Conservation (phyloP, 2,888 invertebrate species). For the Pyrgus malvae region DNA sequence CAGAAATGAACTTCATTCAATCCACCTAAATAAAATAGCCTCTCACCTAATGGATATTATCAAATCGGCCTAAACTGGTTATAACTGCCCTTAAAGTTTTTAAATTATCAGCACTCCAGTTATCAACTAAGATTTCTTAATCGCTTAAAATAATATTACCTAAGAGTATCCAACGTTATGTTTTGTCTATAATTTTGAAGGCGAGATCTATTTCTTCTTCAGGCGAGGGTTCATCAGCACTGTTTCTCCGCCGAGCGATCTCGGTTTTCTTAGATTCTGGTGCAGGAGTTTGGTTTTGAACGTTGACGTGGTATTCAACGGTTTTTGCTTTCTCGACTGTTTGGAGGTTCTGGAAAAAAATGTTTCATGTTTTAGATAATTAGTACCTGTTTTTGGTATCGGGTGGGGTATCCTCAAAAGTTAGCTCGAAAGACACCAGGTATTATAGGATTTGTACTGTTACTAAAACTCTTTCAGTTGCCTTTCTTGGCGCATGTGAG, state of each 20-base stretch:
- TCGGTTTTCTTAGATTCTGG: slow-evolving; percentile 26
- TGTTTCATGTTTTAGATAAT: too few species aligned
- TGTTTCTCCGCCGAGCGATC: slow-evolving; percentile 33
- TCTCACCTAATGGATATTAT: too few species aligned
- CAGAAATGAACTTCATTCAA: too few species aligned
- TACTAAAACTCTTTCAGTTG: too few species aligned
- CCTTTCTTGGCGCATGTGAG: too few species aligned
- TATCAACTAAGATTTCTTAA: not conserved
- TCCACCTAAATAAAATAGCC: too few species aligned
- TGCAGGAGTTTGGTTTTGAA: slow-evolving; percentile 35
- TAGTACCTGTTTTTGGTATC: too few species aligned
- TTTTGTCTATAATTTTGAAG: slow-evolving; percentile 67
- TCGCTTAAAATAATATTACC: not conserved
- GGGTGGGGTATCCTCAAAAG: too few species aligned
- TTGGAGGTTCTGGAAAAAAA: slow-evolving; percentile 49
- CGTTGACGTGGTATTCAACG: slow-evolving; percentile 59
- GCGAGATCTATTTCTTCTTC: slow-evolving; percentile 74
- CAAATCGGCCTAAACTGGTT: too few species aligned
- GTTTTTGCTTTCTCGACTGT: slow-evolving; percentile 51
- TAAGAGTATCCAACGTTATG: slow-evolving; percentile 41
- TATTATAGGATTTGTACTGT: too few species aligned
- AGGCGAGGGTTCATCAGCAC: slow-evolving; percentile 47
- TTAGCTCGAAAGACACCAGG: too few species aligned
- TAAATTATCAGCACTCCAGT: not conserved
- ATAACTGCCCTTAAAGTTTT: not conserved